A percentile compares a stretch with the other conserved stretches of the same genome.
Evolutionary conservation across 2,113 vertebrate species (phyloP).

Genomic region (Cathartes aura): DNA sequence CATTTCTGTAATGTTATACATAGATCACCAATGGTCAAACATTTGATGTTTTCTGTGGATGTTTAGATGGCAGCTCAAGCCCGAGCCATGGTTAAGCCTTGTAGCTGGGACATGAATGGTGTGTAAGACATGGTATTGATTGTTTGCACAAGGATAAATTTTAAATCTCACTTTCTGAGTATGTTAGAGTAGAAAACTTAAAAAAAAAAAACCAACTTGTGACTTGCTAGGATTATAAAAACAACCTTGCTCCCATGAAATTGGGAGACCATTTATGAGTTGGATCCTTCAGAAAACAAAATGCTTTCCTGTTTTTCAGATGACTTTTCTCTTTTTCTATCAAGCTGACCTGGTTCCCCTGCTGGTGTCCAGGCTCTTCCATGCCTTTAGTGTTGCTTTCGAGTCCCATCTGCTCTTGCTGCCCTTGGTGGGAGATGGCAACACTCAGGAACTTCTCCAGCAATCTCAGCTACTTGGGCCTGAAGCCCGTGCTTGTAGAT

Average conservation of each 20-base stretch:
- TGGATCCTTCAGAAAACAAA: not conserved
- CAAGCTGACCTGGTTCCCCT: not conserved
- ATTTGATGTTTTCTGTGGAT: not conserved
- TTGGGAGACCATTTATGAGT: not conserved
- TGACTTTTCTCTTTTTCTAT: not conserved
- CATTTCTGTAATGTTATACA: not conserved
- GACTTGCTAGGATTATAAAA: not conserved
- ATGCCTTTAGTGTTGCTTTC: not conserved
- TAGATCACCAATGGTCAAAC: not conserved
- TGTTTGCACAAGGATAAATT: not conserved
- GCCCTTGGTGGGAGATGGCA: not conserved
- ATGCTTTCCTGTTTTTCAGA: not conserved
- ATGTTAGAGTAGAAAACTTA: not conserved
- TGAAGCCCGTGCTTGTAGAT: not conserved
- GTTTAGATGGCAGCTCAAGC: not conserved
- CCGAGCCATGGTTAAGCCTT: not conserved
- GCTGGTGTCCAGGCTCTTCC: not conserved
- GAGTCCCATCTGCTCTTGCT: not conserved
- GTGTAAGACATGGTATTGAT: not conserved
- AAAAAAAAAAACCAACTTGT: not conserved
- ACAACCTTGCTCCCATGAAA: not conserved
- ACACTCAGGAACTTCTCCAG: not conserved
- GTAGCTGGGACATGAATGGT: not conserved
- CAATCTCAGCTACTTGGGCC: not conserved
- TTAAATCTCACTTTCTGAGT: not conserved